phyloP scores from a whole-genome alignment of 30 jellyfish, hydroid and myxozoan genomes.

The Chironex yamaguchii region DNA sequence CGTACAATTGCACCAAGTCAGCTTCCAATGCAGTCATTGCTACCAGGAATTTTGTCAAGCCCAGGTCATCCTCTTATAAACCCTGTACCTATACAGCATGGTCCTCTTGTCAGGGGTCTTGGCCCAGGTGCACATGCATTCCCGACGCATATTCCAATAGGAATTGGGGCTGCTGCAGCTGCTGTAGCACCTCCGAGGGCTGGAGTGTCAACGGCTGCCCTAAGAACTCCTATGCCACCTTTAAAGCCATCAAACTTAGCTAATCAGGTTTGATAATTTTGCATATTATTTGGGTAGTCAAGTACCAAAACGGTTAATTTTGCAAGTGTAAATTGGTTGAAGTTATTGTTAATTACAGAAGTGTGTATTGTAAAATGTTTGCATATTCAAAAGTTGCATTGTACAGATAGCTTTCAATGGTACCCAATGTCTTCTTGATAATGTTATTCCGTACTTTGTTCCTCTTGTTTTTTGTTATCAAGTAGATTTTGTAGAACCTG shows the following conservation, averaged over 20 bases:
- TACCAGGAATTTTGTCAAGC: slow-evolving; percentile 84
- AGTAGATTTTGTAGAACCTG: no score
- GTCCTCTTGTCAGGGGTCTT: slow-evolving; percentile 75
- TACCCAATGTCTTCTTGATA: no score
- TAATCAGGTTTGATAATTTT: slow-evolving; percentile 69
- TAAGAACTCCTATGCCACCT: slow-evolving; percentile 82
- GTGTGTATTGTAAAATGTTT: no score
- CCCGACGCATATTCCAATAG: slow-evolving; percentile 95
- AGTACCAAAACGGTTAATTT: no score
- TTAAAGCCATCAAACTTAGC: slow-evolving; percentile 75
- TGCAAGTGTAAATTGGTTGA: no score
- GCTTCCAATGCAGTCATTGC: slow-evolving; percentile 89
- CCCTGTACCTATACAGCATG: slow-evolving; percentile 83
- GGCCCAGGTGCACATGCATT: slow-evolving; percentile 70
- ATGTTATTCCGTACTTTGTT: no score
- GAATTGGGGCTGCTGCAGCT: slow-evolving; percentile 90
- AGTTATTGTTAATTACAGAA: no score
- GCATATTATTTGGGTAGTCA: no score
- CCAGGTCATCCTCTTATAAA: slow-evolving; percentile 88
- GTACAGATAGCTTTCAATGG: no score
- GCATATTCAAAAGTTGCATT: no score
- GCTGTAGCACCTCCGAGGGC: slow-evolving; percentile 96
- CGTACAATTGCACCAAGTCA: slow-evolving; percentile 89
- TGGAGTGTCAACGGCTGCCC: slow-evolving; percentile 65
- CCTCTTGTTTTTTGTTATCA: no score